Conservation (phyloP, 1,140 invertebrate species). For the Carposina sasakii region DNA sequence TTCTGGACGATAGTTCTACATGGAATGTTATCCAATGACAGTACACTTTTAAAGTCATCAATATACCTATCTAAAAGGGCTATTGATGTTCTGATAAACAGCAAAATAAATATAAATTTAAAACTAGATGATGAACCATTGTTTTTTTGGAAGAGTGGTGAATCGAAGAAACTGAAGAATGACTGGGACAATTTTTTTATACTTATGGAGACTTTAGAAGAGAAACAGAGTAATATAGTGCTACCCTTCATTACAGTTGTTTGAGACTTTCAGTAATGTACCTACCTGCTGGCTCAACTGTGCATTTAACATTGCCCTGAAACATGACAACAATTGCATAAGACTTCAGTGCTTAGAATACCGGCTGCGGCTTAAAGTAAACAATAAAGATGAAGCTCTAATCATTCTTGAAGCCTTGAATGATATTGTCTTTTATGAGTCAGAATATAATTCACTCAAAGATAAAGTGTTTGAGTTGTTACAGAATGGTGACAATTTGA, state of each 20-base stretch:
- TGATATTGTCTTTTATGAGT: constrained; percentile 47
- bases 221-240: constrained; percentile 61
- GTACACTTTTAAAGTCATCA: constrained; percentile 37
- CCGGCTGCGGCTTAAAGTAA: constrained; percentile 32
- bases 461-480: constrained; percentile 24
- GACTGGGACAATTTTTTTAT: constrained; percentile 56
- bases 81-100: constrained; percentile 37
- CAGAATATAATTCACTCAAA: constrained; percentile 29
- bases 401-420: constrained; percentile 45
- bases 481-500: constrained; percentile 25
- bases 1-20: constrained; percentile 48
- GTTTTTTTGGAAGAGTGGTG: constrained; percentile 38
- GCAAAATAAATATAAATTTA: constrained; percentile 36
- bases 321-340: constrained; percentile 54
- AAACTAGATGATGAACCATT: constrained; percentile 16
- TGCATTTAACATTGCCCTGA: constrained; percentile 49
- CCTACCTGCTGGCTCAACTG: constrained; percentile 46
- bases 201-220: constrained; percentile 56
- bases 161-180: constrained; percentile 26
- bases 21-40: constrained; percentile 37
- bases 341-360: constrained; percentile 45
- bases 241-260: constrained; percentile 51
- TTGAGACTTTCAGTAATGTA: constrained; percentile 35
- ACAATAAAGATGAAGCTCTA: constrained; percentile 31
- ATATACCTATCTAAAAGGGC: constrained; percentile 54